These are phyloP conservation scores for Otocyon megalotis DNA, from an alignment of 2,113 vertebrate genomes.

Conservation along the genomic window DNA sequence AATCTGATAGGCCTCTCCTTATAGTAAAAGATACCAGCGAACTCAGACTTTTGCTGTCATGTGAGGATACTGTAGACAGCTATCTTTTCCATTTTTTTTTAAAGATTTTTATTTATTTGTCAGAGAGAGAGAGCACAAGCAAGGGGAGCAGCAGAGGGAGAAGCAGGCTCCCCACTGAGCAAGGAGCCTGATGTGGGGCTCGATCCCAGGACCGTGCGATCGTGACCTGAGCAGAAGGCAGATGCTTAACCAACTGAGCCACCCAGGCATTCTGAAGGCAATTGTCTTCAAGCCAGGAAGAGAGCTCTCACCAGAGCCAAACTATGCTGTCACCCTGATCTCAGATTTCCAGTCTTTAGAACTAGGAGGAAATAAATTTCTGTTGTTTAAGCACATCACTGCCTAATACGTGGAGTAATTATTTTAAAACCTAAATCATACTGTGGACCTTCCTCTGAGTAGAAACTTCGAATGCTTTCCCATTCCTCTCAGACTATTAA, in stretches of 20 bases:
- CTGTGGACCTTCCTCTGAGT: background rate
- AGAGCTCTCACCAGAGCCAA: background rate
- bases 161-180: too few species aligned
- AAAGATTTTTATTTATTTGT: too few species aligned
- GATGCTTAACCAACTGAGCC: too few species aligned
- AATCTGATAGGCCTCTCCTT: background rate
- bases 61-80: background rate
- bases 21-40: background rate
- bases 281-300: background rate
- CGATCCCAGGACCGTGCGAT: too few species aligned
- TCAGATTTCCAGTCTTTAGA: background rate
- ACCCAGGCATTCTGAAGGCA: background rate
- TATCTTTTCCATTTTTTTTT: too few species aligned
- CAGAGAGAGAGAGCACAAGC: too few species aligned
- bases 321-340: background rate
- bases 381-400: background rate
- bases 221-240: too few species aligned
- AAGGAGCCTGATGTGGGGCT: too few species aligned
- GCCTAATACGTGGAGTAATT: background rate
- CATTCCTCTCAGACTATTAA: background rate
- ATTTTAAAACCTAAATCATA: background rate
- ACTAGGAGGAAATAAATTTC: background rate
- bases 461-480: background rate
- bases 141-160: too few species aligned
- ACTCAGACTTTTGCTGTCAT: background rate